Conservation (phyloP, 2,113 vertebrate genomes). For the Capra hircus region DNA sequence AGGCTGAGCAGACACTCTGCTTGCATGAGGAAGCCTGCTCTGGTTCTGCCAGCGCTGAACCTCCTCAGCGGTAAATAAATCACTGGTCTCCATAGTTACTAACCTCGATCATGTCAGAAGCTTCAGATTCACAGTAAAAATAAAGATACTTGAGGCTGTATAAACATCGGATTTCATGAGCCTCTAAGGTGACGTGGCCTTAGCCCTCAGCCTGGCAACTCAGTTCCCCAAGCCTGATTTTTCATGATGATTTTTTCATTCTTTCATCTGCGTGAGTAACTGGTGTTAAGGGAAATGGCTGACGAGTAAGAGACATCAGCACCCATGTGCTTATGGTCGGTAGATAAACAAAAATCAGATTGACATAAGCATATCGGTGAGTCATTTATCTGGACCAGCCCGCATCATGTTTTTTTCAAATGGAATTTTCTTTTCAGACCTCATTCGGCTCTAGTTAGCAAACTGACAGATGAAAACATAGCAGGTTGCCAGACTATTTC, state of each 20-base stretch:
- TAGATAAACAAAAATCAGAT: slow-evolving; percentile 37
- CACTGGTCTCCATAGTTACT: slow-evolving; percentile 70
- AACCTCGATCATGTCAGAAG: not conserved
- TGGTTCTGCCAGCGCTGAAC: slow-evolving; percentile 41
- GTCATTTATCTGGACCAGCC: slow-evolving; percentile 31
- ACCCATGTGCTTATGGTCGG: not conserved
- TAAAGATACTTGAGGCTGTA: slow-evolving; percentile 14
- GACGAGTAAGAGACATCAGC: not conserved
- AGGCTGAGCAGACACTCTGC: not conserved
- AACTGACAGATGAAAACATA: slow-evolving; percentile 38
- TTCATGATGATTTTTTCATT: not conserved
- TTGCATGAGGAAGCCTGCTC: slow-evolving; percentile 39
- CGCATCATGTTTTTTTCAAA: slow-evolving; percentile 41
- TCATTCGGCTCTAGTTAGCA: slow-evolving; percentile 38
- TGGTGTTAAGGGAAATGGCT: not conserved
- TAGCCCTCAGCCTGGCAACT: not conserved
- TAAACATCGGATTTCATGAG: not conserved
- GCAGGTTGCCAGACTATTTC: not conserved
- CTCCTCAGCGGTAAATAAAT: slow-evolving; percentile 52
- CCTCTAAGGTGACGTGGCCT: not conserved
- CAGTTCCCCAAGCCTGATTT: not conserved
- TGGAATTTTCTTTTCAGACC: slow-evolving; percentile 29
- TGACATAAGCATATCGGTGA: slow-evolving; percentile 46
- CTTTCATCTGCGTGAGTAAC: not conserved
- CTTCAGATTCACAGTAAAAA: slow-evolving; percentile 41